A percentile compares a stretch with the other conserved stretches of the same genome.
These are phyloP conservation scores for Spinus olivaceus DNA, from an alignment of 2,797 vertebrate species.

Conservation along the genomic window DNA sequence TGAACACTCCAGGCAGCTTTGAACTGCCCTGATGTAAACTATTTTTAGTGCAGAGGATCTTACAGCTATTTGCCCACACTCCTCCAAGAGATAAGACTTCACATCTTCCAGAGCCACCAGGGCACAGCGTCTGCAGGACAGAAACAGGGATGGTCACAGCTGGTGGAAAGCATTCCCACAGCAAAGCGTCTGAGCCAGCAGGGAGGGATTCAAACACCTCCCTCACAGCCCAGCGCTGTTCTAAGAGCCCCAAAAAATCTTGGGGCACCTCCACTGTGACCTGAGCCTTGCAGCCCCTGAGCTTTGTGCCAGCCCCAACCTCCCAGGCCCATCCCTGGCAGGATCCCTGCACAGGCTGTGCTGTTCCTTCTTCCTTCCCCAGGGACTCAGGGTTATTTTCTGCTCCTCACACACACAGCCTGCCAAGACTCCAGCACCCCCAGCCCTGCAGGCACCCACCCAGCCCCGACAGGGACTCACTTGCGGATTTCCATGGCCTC, in stretches of 20 bases:
- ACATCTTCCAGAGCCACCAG: slow-evolving; percentile 91
- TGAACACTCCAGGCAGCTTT: not conserved
- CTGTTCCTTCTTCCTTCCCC: rapidly evolving
- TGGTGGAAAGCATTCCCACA: rapidly evolving
- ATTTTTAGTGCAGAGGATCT: slow-evolving; percentile 26
- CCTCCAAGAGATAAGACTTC: slow-evolving; percentile 86
- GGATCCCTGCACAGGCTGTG: not conserved
- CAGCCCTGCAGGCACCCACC: rapidly evolving
- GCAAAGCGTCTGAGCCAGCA: not conserved
- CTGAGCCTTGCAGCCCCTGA: rapidly evolving
- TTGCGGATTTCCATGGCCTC: slow-evolving; percentile 97
- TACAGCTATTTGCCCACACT: slow-evolving; percentile 94
- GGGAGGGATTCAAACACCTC: not conserved
- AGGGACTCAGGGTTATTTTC: rapidly evolving
- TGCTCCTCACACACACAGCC: not conserved
- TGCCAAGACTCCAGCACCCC: not conserved
- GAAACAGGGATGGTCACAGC: not conserved
- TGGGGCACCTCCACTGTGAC: rapidly evolving
- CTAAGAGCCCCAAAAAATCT: not conserved
- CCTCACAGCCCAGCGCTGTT: not conserved
- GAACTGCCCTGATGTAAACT: not conserved
- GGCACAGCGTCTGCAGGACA: slow-evolving; percentile 84
- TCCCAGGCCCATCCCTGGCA: not conserved
- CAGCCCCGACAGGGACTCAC: slow-evolving; percentile 69
- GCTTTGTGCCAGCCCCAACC: not conserved